Percentiles rank a stretch among this genome's conserved stretches.
Evolutionary conservation across 2,888 invertebrate species (phyloP).

Genomic region (Chloroclystis v-ata): DNA sequence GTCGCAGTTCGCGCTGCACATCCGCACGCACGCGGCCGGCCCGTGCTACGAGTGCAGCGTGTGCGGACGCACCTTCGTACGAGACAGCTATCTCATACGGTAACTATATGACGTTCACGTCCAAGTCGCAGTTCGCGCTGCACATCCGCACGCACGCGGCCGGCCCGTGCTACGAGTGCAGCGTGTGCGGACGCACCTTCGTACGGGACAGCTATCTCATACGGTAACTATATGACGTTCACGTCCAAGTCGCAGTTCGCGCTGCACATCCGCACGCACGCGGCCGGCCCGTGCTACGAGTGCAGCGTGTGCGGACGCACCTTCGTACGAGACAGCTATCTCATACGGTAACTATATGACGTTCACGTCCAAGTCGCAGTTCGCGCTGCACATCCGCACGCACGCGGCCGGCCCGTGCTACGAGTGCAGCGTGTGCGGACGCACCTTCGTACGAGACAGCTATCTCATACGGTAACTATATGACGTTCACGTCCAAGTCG

Average conservation of each 20-base stretch:
- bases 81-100: conserved; percentile 85
- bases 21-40: conserved; percentile 84
- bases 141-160: conserved; percentile 86
- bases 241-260: conserved; percentile 86
- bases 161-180: conserved; percentile 84
- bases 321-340: conserved; percentile 86
- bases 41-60: conserved; percentile 85
- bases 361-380: no score
- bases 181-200: conserved; percentile 85
- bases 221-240: conserved; percentile 76
- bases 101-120: conserved; percentile 80
- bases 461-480: no score
- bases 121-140: conserved; percentile 85
- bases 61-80: conserved; percentile 85
- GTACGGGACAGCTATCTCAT: conserved; percentile 88
- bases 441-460: no score
- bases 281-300: conserved; percentile 83
- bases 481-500: no score
- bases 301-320: conserved; percentile 86
- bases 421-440: no score
- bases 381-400: no score
- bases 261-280: conserved; percentile 86
- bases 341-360: conserved; percentile 64
- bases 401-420: no score
- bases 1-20: conserved; percentile 86